Evolutionary conservation across 2,113 vertebrate species (phyloP).

Genomic region (Nycticryphes semicollaris): DNA sequence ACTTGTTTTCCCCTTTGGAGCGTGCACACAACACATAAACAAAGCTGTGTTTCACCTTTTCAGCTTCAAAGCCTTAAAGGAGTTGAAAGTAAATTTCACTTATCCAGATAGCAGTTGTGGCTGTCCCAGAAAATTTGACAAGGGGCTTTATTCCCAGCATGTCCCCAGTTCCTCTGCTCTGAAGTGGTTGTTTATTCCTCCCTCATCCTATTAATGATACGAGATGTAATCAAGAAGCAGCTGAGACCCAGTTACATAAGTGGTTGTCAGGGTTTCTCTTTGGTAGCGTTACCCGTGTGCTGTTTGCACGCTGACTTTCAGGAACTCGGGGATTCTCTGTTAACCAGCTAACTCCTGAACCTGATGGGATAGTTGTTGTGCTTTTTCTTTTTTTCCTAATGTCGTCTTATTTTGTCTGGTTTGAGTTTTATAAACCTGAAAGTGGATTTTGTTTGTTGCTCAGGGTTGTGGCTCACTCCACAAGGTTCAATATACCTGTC

Average conservation of each 20-base stretch:
- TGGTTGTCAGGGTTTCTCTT: conserved; percentile 42
- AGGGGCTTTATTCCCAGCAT: not conserved
- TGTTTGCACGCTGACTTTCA: conserved; percentile 8
- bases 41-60: not conserved
- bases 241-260: conserved; percentile 24
- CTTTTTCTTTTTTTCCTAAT: not conserved
- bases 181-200: conserved; percentile 23
- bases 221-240: conserved; percentile 43
- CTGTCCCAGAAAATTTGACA: not conserved
- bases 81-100: not conserved
- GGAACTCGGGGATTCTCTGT: not conserved
- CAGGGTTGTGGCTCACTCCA: not conserved
- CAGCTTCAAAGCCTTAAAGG: not conserved
- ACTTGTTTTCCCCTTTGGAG: not conserved
- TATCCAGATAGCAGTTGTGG: not conserved
- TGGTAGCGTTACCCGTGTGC: not conserved
- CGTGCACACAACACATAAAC: accelerated
- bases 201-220: not conserved
- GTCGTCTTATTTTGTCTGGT: not conserved
- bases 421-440: not conserved
- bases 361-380: not conserved
- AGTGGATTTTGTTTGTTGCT: not conserved
- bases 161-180: not conserved
- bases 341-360: not conserved
- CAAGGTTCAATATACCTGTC: not conserved